Base-by-base conservation (phyloP, 2,797 vertebrate species). In the Rousettus madagascariensis region DNA sequence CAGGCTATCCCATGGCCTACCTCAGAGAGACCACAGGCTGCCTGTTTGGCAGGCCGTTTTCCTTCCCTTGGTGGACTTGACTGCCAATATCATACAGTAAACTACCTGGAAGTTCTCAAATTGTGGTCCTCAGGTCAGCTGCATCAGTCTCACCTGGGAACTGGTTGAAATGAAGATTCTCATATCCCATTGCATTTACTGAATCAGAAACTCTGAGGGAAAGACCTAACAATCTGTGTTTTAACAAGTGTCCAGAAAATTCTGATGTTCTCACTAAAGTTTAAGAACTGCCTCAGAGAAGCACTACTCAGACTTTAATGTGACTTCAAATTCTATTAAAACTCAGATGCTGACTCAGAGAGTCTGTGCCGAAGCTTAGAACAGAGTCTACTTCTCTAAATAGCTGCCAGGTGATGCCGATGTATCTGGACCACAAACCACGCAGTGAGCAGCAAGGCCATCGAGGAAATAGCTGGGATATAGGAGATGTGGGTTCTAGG, bases 401-500 rank as follows among this genome's bases (percentile, higher is more conserved):
- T 2, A 33, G 43, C 26, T 86, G 2, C 6, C 4, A 10, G 65
- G 51, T 19, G 6, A 19, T 11, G 17, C 49, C 4, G 7, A 11
- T 3, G 5, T 20, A 3, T 43, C 55, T 43, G 20, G 30, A 10
- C 43, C 57, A 15, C 61, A 53, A 13, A 30, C 36, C 8, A 17
- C 11, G 0, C 24, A 11, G 16, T 0, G 7, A 90, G 41, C 2
- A 1, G 9, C 59, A 5, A 75, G 46, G 22, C 5, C 1, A 0
- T 7, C 1, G 61, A 17, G 30, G 69, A 69, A 53, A 24, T 0
- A 15, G 51, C 11, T 7, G 7, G 12, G 28, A 8, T 22, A 4
- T 2, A 61, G 13, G 22, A 22, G 28, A 30, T 2, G 13, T 38
- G 30, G 36, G 8, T 65, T 57, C 41, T 6, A 63, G 71, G 43